A percentile compares a stretch with the other conserved stretches of the same genome.
Conservation (phyloP, 2,113 vertebrate species). For the Heliornis fulica region DNA sequence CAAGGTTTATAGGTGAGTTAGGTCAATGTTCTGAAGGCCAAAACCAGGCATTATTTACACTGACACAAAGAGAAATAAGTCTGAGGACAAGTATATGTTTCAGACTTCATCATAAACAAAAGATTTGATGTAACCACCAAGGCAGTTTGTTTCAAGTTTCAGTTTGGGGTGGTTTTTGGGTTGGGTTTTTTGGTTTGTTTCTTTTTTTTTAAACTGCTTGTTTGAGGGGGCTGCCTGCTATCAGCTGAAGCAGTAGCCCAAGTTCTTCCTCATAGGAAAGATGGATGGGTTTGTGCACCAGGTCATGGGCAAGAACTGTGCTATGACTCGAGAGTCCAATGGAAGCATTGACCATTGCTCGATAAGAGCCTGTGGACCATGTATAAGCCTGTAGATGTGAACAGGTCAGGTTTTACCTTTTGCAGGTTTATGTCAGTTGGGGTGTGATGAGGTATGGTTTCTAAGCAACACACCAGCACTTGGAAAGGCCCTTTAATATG, state of each 20-base stretch:
- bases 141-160: background rate
- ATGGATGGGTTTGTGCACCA: background rate
- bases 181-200: background rate
- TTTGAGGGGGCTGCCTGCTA: background rate
- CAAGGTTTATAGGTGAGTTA: background rate
- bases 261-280: background rate
- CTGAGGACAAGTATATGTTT: background rate
- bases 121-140: background rate
- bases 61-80: background rate
- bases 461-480: background rate
- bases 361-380: background rate
- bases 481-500: background rate
- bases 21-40: background rate
- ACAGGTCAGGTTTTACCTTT: background rate
- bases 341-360: background rate
- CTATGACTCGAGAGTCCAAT: rapidly evolving
- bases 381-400: background rate
- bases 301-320: background rate
- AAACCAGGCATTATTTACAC: background rate
- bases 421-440: background rate
- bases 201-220: background rate
- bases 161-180: too few species aligned
- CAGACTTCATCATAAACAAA: background rate
- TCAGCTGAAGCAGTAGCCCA: background rate
- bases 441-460: background rate